phyloP scores from a whole-genome alignment of 2,888 invertebrate genomes.

The Nymphalis urticae region DNA sequence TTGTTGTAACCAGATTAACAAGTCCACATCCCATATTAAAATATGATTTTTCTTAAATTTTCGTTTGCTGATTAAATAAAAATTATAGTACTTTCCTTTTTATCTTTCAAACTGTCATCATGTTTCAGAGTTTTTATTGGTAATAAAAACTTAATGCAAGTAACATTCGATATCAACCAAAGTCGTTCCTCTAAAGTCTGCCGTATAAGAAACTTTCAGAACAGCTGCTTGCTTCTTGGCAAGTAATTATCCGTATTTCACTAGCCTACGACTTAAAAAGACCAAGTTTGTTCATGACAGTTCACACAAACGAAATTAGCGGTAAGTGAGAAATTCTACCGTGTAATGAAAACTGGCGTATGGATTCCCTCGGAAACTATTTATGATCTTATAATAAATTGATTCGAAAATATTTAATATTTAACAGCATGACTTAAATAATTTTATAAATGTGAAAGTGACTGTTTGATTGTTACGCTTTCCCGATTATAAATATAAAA shows the following conservation, averaged over 20 bases:
- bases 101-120: background rate
- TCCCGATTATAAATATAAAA: too few species aligned
- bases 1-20: too few species aligned
- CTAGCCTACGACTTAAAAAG: slow-evolving; percentile 46
- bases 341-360: slow-evolving; percentile 22
- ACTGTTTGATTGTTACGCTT: too few species aligned
- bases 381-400: too few species aligned
- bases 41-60: too few species aligned
- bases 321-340: slow-evolving; percentile 32
- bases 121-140: background rate
- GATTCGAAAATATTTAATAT: too few species aligned
- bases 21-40: too few species aligned
- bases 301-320: slow-evolving; percentile 40
- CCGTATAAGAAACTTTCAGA: slow-evolving; percentile 61
- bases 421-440: too few species aligned
- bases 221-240: slow-evolving; percentile 65
- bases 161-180: slow-evolving; percentile 50
- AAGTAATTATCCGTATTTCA: slow-evolving; percentile 74
- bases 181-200: slow-evolving; percentile 58
- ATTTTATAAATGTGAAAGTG: too few species aligned
- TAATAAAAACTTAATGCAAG: slow-evolving; percentile 38
- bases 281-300: slow-evolving; percentile 40
- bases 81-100: background rate
- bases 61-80: too few species aligned
- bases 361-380: background rate